A percentile compares a stretch with the other conserved stretches of the same genome.
Evolutionary conservation across 2,888 invertebrate species (phyloP).

Genomic region (Temnothorax unifasciatus): DNA sequence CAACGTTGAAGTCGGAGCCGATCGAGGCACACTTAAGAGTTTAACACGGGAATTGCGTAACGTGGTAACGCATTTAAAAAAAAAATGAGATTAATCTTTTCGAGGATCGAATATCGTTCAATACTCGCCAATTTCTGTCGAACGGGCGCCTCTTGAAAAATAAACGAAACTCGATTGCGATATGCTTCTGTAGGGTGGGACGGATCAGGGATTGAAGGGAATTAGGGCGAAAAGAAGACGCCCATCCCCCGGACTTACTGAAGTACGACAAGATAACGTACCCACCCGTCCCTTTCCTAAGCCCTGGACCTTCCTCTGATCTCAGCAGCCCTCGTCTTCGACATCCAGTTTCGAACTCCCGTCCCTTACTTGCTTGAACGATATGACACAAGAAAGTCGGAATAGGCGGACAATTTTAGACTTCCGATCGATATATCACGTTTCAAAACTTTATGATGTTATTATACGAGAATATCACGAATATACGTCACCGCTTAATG

Average conservation of each 20-base stretch:
- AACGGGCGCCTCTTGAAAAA: slow-evolving; percentile 77
- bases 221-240: slow-evolving; percentile 78
- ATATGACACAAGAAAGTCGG: slow-evolving; percentile 51
- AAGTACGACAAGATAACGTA: slow-evolving; percentile 78
- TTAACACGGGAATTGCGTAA: slow-evolving; percentile 31
- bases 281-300: slow-evolving; percentile 60
- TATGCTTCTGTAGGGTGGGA: slow-evolving; percentile 64
- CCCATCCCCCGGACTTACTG: slow-evolving; percentile 70
- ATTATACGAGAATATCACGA: slow-evolving; percentile 12
- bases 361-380: slow-evolving; percentile 57
- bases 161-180: slow-evolving; percentile 78
- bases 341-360: slow-evolving; percentile 60
- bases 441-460: slow-evolving; percentile 67
- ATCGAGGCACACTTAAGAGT: not conserved
- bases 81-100: slow-evolving; percentile 49
- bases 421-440: slow-evolving; percentile 74
- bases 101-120: slow-evolving; percentile 51
- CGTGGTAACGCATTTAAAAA: slow-evolving; percentile 20
- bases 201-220: slow-evolving; percentile 73
- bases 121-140: slow-evolving; percentile 63
- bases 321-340: slow-evolving; percentile 64
- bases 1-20: slow-evolving; percentile 11
- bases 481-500: not conserved
- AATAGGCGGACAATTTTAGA: slow-evolving; percentile 66
- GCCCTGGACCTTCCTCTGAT: slow-evolving; percentile 62